A percentile compares a stretch with the other conserved stretches of the same genome.
These are phyloP conservation scores for Chionoecetes opilio DNA, from an alignment of 1,140 invertebrate genomes.

Conservation along the genomic window DNA sequence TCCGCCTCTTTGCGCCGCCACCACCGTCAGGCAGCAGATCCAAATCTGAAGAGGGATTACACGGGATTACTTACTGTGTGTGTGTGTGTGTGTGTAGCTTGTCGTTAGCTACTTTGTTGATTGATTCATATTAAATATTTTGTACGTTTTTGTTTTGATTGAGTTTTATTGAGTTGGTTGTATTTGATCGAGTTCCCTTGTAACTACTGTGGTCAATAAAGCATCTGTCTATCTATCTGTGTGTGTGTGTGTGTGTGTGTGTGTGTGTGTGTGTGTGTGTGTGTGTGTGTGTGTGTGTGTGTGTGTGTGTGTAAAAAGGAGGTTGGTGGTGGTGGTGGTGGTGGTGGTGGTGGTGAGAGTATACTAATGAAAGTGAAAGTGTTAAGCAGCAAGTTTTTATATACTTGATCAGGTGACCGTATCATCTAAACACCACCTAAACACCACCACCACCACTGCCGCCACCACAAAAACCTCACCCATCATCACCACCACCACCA, in stretches of 20 bases:
- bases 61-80: neutral
- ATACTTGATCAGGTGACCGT: neutral
- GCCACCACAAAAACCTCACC: neutral
- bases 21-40: conserved; percentile 1
- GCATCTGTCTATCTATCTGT: too few species aligned
- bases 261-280: too few species aligned
- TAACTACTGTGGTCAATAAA: too few species aligned
- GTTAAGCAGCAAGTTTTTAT: neutral
- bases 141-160: too few species aligned
- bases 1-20: neutral
- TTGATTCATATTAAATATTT: too few species aligned
- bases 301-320: neutral
- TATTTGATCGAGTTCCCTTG: too few species aligned
- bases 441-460: conserved; percentile 38
- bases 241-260: too few species aligned
- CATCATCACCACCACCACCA: neutral
- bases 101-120: too few species aligned
- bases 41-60: neutral
- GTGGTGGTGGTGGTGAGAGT: conserved; percentile 1
- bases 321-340: neutral
- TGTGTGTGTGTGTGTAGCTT: too few species aligned
- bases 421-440: too few species aligned
- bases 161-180: too few species aligned
- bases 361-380: neutral
- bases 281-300: too few species aligned